Evolutionary conservation across 2,113 vertebrate species (phyloP), one percentile per base, ranked within the genome.

Genomic region (Neotragus moschatus): DNA sequence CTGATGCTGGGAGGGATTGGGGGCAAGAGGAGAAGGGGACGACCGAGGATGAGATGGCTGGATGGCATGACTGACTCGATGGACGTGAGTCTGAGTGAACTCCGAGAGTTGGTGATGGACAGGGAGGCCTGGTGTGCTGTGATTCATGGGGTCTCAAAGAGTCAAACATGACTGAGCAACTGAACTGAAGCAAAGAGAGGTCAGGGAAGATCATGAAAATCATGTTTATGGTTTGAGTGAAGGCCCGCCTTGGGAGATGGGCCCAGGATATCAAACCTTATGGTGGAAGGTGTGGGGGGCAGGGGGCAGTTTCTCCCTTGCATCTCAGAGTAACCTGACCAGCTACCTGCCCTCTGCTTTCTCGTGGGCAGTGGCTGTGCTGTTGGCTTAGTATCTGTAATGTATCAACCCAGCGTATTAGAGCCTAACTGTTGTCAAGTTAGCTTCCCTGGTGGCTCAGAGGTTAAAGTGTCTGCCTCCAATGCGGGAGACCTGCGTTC

Each of bases 401-500:
- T 23, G 2, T 60, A 33, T 85, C 39, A 28, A 1, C 33, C 43
- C 33, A 49, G 19, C 7, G 0, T 53, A 15, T 19, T 43, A 15
- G 58, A 30, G 28, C 28, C 36, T 58, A 26, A 26, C 30, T 55
- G 0, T 45, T 16, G 28, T n/a, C 17, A 2, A n/a, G 6, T 60
- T 7, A 28, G 56, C 56, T 58, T 11, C 56, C 56, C 56, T 58
- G 9, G 56, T 11, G 25, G 56, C 56, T 58, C 10, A 11, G 56
- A 26, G 23, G 56, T 58, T 58, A 58, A 26, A 26, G 56, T 10
- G 0, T 58, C 56, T 58, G 56, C 56, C 56, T 58, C 23, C 56
- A 26, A 26, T 5, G 56, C 10, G 0, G 56, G 56, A 58, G 10
- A 26, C 56, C 56, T 0, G 0, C 4, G 4, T 58, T 58, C 0